Base-by-base conservation (phyloP, 2,113 vertebrate genomes). In the Artemisiospiza belli region DNA sequence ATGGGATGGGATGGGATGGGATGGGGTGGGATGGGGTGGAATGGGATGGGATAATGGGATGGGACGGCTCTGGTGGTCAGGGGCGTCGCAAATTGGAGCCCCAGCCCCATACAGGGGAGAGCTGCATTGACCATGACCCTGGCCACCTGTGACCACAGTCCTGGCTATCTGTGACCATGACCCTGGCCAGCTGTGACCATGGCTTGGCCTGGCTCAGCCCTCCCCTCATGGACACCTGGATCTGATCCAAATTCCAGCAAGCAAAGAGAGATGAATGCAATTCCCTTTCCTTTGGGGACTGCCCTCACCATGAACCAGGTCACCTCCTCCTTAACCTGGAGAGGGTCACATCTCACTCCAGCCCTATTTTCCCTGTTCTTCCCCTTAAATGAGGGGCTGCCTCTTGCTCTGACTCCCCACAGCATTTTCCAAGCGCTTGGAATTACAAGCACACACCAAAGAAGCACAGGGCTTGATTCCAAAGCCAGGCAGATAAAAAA, bases 41-140 rank as follows among this genome's bases (percentile, higher is more conserved):
- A 37, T 37, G 37, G 37, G 37, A 10, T 37, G 37, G 37, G 37
- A 37, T 37, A n/a, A n/a, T n/a, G 37, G 37, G 37, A 39, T 39
- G 37, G 37, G 37, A 39, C 11, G 37, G 70, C 37, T 49, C 39
- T 13, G 70, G 25, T 33, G 85, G 6, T 27, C 31, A 7, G 27
- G 81, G 28, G 69, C 18, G 43, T 33, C 74, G 25, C 31, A 3
- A 6, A 10, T 0, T 23, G 6, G 44, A 82, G 51, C 59, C 49
- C 44, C 30, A 25, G 1, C 4, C 11, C 14, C 0, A 0, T 2
- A 6, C 52, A 58, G 16, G n/a, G n/a, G 5, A 23, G 55, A 37
- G 70, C 28, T 67, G 68, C 63, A 51, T 44, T 39, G 18, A 47
- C 25, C 3, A 4, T 4, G 43, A 0, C 54, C 47, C 7, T 12